Evolutionary conservation across 2,113 vertebrate species (phyloP), one percentile per base, ranked within the genome.

Genomic region (Synchiropus splendidus): DNA sequence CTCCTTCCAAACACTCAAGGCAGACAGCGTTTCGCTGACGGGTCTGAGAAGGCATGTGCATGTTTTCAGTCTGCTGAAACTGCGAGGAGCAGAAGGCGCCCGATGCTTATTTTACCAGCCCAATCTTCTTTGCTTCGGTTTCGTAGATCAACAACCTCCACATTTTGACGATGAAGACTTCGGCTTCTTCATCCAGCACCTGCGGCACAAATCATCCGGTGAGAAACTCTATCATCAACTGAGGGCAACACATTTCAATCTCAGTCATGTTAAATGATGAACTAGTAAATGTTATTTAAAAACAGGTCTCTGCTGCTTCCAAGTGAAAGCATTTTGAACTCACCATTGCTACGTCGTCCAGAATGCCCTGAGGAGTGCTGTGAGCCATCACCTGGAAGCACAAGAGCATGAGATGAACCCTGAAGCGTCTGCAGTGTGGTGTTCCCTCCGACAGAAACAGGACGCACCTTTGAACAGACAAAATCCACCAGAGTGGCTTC

Each of bases 161-260:
- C 94, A 99, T 99, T 90, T 99, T 99, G 39, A 97, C 94, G 73
- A 98, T 95, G 83, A 99, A 99, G 79, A 99, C 94, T 85, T 99
- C 94, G 36, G 95, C 95, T 87, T 99, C 95, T 87, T 99, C 95
- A 74, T 99, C 94, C 49, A 98, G 86, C 75, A 99, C 94, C 95
- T 99, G 42, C 44, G 61, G 12, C 6, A 63, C 14, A 47, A 46
- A 8, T n/a, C n/a, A n/a, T n/a, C n/a, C n/a, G n/a, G n/a, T n/a
- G n/a, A n/a, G n/a, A n/a, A n/a, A n/a, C n/a, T n/a, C n/a, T n/a
- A n/a, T n/a, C n/a, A n/a, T n/a, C n/a, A n/a, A n/a, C n/a, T n/a
- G n/a, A n/a, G n/a, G n/a, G n/a, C n/a, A n/a, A n/a, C n/a, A n/a
- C n/a, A n/a, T n/a, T n/a, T n/a, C n/a, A n/a, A n/a, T n/a, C n/a